Evolutionary conservation across 2,888 invertebrate genomes (phyloP), one percentile per base, ranked within the genome.

Genomic region (Agapetus fuscipes): DNA sequence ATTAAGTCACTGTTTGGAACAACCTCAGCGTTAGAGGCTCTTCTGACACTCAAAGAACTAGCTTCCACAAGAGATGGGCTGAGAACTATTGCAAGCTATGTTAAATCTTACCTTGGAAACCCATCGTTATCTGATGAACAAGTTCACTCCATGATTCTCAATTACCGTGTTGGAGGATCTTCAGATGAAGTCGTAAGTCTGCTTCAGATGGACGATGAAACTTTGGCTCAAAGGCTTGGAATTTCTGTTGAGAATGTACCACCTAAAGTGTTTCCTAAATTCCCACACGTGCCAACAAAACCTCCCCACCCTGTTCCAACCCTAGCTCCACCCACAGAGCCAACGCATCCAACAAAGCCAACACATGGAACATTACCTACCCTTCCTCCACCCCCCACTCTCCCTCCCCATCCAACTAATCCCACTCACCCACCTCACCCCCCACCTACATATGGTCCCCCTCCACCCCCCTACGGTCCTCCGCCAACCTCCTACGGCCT

Each of bases 1-100:
- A 30, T 45, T 11, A 37, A 43, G 37, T 11, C 32, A 15, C 12
- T 48, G 3, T 33, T 48, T 17, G 48, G 48, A 14, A 43, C 48
- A 11, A 30, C 34, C 3, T 32, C 29, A n/a, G 17, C 12, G 14
- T 27, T 16, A 13, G 48, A 48, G 36, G 45, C 48, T 6, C 12
- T 45, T 12, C 24, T 30, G 11, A 37, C 43, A 13, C 7, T 48
- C 3, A 39, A 30, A 34, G 45, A 48, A 26, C 24, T 45, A 5
- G 42, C 43, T 14, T 39, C 42, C 10, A 37, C 48, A 3, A 35
- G 42, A 24, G 37, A 40, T 25, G 48, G 48, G 16, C 17, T 39
- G 11, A 34, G 34, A 30, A 20, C 45, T 13, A 40, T 45, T 16
- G 38, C 43, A 14, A 39, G 33, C 30, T 48, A 32, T 25, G 33